Evolutionary conservation across 2,888 invertebrate species (phyloP).

Genomic region (Neoitamus cyanurus): DNA sequence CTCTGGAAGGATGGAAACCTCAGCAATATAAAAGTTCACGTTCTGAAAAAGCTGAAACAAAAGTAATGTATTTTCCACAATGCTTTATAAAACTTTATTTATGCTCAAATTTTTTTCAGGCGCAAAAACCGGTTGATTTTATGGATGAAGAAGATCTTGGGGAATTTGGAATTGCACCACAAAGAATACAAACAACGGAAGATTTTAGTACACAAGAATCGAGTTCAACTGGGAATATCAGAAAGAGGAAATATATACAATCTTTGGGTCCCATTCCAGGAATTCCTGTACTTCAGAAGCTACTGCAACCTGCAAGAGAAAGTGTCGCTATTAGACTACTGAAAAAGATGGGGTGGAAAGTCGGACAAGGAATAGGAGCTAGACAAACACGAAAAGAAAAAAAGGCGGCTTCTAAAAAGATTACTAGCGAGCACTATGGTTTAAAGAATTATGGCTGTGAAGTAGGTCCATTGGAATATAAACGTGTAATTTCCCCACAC

Average conservation of each 20-base stretch:
- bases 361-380: conserved; percentile 79
- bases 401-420: conserved; percentile 58
- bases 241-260: conserved; percentile 65
- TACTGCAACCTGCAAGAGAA: conserved; percentile 81
- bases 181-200: conserved; percentile 80
- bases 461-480: conserved; percentile 50
- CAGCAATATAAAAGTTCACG: conserved; percentile 91
- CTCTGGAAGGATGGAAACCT: conserved; percentile 95
- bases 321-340: conserved; percentile 89
- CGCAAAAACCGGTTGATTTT: conserved; percentile 88
- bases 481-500: conserved; percentile 50
- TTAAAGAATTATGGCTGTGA: conserved; percentile 62
- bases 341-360: conserved; percentile 92
- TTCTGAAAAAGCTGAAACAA: conserved; percentile 70
- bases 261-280: conserved; percentile 67
- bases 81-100: not conserved
- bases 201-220: conserved; percentile 73
- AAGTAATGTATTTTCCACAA: conserved; percentile 10
- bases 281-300: conserved; percentile 76
- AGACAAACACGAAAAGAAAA: conserved; percentile 67
- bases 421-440: conserved; percentile 60
- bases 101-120: conserved; percentile 56
- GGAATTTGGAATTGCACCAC: conserved; percentile 95
- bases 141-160: conserved; percentile 98
- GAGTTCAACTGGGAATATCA: conserved; percentile 55